Conservation (phyloP, 1,140 invertebrate genomes). For the Amyelois transitella region DNA sequence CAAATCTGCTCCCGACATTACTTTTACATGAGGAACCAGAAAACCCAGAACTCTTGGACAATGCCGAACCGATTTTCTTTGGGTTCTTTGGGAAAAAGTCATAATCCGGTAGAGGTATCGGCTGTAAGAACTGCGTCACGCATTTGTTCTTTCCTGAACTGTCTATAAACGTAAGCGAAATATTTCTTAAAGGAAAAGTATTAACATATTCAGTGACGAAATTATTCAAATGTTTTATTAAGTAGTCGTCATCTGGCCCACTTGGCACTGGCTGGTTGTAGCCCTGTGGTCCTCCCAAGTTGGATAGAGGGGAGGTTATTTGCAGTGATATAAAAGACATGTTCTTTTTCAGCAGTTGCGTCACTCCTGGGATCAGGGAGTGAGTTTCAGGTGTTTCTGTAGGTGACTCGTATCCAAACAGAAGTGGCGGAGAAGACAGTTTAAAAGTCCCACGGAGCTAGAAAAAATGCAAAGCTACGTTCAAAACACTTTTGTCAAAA, state of each 20-base stretch:
- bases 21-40: slow-evolving; percentile 55
- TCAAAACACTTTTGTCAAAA: not conserved
- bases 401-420: slow-evolving; percentile 53
- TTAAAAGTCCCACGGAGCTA: slow-evolving; percentile 54
- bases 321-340: slow-evolving; percentile 42
- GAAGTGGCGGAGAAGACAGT: slow-evolving; percentile 41
- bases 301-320: slow-evolving; percentile 42
- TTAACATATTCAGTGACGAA: slow-evolving; percentile 51
- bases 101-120: slow-evolving; percentile 39
- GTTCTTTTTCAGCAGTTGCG: slow-evolving; percentile 44
- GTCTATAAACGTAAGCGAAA: slow-evolving; percentile 53
- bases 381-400: slow-evolving; percentile 23
- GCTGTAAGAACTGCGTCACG: slow-evolving; percentile 52
- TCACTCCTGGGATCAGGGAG: slow-evolving; percentile 41
- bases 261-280: slow-evolving; percentile 42
- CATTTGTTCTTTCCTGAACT: slow-evolving; percentile 51
- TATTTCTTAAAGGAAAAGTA: slow-evolving; percentile 50
- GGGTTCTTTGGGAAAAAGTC: slow-evolving; percentile 45
- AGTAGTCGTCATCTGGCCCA: slow-evolving; percentile 32
- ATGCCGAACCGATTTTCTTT: slow-evolving; percentile 40
- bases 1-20: slow-evolving; percentile 32
- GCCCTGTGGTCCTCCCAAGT: slow-evolving; percentile 42
- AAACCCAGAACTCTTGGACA: slow-evolving; percentile 48
- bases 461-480: slow-evolving; percentile 19
- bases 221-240: slow-evolving; percentile 52